phyloP scores from a whole-genome alignment of 1,140 invertebrate genomes.

The Agrilus planipennis region DNA sequence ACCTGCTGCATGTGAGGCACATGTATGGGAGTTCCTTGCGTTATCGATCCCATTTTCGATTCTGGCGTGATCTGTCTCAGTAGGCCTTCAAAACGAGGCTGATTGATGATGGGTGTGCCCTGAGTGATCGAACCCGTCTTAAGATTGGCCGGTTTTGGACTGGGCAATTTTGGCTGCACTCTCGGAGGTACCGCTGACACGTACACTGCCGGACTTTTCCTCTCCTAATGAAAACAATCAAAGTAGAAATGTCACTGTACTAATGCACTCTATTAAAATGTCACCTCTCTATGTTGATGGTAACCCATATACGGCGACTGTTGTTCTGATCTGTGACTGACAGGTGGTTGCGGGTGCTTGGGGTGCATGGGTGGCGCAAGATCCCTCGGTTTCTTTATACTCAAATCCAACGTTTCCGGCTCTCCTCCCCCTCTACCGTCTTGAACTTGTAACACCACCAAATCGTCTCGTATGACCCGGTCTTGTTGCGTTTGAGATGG shows the following conservation, averaged over 20 bases:
- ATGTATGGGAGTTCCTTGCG: conserved; percentile 77
- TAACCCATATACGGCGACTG: conserved; percentile 16
- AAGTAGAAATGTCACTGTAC: conserved; percentile 15
- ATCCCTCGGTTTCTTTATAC: conserved; percentile 63
- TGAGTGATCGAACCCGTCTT: conserved; percentile 73
- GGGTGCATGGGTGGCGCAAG: conserved; percentile 39
- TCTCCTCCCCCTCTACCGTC: conserved; percentile 38
- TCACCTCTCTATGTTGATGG: conserved; percentile 6
- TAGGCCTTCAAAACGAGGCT: conserved; percentile 48
- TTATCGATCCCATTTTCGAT: conserved; percentile 78
- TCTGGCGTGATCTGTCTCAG: conserved; percentile 54
- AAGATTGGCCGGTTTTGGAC: conserved; percentile 35
- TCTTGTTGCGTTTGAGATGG: too few species aligned
- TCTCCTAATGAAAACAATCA: too few species aligned
- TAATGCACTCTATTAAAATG: conserved; percentile 7
- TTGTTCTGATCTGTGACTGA: conserved; percentile 10
- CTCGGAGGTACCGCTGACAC: conserved; percentile 23
- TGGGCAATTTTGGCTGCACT: conserved; percentile 26
- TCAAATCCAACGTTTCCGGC: conserved; percentile 62
- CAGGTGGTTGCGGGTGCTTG: conserved; percentile 25
- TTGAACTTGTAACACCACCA: conserved; percentile 51
- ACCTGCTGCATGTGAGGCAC: conserved; percentile 43
- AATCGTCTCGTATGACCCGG: too few species aligned
- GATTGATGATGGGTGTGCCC: conserved; percentile 51
- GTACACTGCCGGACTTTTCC: conserved; percentile 24